phyloP scores from a whole-genome alignment of 2,888 invertebrate genomes.

The Troides aeacus region DNA sequence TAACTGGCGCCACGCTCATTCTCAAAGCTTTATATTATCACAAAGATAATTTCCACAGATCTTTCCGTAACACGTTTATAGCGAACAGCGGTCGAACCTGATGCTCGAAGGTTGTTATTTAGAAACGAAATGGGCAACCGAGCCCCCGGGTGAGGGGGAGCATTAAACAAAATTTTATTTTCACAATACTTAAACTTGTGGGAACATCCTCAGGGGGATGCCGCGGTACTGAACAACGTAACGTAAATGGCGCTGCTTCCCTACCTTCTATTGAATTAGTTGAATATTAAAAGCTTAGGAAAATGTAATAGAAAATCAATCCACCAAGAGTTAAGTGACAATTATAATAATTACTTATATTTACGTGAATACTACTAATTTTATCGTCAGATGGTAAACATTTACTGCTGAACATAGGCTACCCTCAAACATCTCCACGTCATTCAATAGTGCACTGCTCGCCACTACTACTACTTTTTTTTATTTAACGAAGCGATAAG shows the following conservation, averaged over 20 bases:
- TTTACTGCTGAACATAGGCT: too few relatives aligned
- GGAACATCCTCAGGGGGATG: slow-evolving; percentile 56
- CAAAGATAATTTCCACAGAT: background rate
- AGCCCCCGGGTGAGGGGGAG: slow-evolving; percentile 47
- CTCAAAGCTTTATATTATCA: background rate
- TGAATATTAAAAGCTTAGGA: background rate
- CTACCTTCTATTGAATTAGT: background rate
- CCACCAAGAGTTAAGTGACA: background rate
- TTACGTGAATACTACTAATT: too few relatives aligned
- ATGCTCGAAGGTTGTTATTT: slow-evolving; percentile 58
- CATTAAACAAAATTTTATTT: slow-evolving; percentile 64
- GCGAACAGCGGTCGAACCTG: slow-evolving; percentile 58
- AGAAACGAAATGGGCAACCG: slow-evolving; percentile 65
- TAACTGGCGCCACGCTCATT: background rate
- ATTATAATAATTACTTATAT: background rate
- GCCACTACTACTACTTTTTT: too few relatives aligned
- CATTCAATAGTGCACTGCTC: too few relatives aligned
- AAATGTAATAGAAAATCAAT: background rate
- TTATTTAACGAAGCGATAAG: too few relatives aligned
- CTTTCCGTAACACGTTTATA: slow-evolving; percentile 41
- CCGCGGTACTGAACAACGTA: slow-evolving; percentile 35
- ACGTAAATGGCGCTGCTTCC: background rate
- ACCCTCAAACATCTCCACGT: too few relatives aligned
- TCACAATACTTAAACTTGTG: slow-evolving; percentile 45
- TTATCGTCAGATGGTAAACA: too few relatives aligned